Percentiles rank a stretch among this genome's conserved stretches.
Conservation (phyloP, 2,888 invertebrate genomes). For the Apamea epomidion region DNA sequence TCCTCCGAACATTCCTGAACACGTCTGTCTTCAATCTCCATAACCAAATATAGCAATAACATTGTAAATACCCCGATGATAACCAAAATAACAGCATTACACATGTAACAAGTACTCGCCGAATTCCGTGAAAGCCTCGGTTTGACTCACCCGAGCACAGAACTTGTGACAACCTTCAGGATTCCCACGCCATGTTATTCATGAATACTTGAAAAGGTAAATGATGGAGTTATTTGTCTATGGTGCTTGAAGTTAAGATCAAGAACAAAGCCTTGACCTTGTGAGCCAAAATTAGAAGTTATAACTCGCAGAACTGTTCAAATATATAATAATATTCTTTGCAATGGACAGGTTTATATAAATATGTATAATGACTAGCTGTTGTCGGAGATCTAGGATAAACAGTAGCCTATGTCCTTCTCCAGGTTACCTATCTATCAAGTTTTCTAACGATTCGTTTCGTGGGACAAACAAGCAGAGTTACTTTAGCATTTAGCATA, state of each 20-base stretch:
- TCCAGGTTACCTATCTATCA: too few relatives aligned
- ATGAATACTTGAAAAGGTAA: conserved; percentile 22
- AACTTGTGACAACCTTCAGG: conserved; percentile 52
- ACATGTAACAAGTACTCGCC: conserved; percentile 25
- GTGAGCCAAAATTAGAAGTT: not conserved
- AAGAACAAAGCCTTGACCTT: conserved; percentile 16
- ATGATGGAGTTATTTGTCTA: conserved; percentile 22
- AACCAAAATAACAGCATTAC: conserved; percentile 53
- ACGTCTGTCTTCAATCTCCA: conserved; percentile 12
- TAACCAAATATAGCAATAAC: conserved; percentile 51
- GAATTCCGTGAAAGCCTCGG: conserved; percentile 50
- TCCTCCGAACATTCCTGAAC: conserved; percentile 7
- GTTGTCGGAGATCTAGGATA: too few relatives aligned
- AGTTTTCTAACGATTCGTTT: too few relatives aligned
- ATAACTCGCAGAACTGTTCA: not conserved
- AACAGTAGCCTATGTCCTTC: not conserved
- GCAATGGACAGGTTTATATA: not conserved
- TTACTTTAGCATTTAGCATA: not conserved
- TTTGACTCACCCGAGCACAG: conserved; percentile 48
- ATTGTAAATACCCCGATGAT: conserved; percentile 29
- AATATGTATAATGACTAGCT: too few relatives aligned
- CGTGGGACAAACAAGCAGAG: too few relatives aligned
- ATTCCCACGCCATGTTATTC: conserved; percentile 40
- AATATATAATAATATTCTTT: not conserved
- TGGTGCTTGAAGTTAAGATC: conserved; percentile 17